Evolutionary conservation across 2,113 vertebrate genomes (phyloP).

Genomic region (Vimba vimba): DNA sequence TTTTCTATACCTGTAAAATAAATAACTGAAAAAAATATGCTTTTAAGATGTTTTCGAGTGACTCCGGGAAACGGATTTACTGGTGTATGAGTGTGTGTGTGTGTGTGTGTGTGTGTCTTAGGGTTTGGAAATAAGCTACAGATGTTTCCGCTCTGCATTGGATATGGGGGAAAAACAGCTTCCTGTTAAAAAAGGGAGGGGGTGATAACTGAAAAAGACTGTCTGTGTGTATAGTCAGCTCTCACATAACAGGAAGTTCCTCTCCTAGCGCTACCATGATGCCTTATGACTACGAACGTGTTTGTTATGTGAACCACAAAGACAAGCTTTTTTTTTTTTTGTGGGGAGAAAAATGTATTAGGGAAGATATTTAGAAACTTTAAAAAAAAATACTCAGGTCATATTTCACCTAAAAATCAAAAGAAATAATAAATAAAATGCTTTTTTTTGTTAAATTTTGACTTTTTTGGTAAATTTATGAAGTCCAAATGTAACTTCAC

Average conservation of each 20-base stretch:
- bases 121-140: constrained; percentile 78
- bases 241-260: constrained; percentile 66
- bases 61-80: constrained; percentile 37
- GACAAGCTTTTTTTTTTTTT: neutral
- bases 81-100: constrained; percentile 50
- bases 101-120: constrained; percentile 51
- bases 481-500: neutral
- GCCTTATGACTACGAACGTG: constrained; percentile 41
- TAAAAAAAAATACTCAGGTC: neutral
- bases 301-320: constrained; percentile 34
- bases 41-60: neutral
- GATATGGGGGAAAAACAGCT: constrained; percentile 67
- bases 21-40: neutral
- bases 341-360: neutral
- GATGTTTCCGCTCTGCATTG: constrained; percentile 75
- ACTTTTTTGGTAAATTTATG: neutral
- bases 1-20: neutral
- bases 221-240: constrained; percentile 54
- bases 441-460: too few species aligned
- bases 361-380: neutral
- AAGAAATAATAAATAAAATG: neutral
- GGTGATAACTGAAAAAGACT: constrained; percentile 62
- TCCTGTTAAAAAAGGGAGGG: constrained; percentile 68
- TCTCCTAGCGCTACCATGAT: constrained; percentile 57
- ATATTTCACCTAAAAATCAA: neutral